Base-by-base conservation (phyloP, 2,797 vertebrate species). In the Sebastiscus albofasciatus region DNA sequence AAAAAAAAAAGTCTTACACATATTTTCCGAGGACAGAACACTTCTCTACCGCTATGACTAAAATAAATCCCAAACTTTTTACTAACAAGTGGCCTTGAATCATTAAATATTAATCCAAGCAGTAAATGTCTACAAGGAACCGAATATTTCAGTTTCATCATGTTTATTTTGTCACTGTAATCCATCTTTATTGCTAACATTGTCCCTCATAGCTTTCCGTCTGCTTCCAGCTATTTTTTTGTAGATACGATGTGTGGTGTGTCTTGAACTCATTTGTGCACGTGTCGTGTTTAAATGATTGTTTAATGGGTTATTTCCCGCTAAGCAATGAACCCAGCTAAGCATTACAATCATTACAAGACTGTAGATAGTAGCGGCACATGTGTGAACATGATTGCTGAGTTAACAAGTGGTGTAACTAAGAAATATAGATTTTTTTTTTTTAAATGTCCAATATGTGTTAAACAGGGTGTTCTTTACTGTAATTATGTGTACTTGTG, bases 191-290 rank as follows among this genome's bases (percentile, higher is more conserved):
- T 56, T 42, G 75, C 65, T 80, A 71, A 79, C 80, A 39, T n/a
- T 55, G 27, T 46, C 36, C 46, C 64, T 76, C 66, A 27, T 71
- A 16, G 80, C 75, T 75, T 75, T 80, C 42, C 68, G 61, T 86
- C 34, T 66, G 82, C 79, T 75, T 85, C 29, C 62, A 62, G 80
- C 61, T 81, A 2, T 62, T 66, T 36, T 73, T 54, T 60, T 69
- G 22, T 74, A 69, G 62, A 67, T 27, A 3, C 1, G 26, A 16
- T 49, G 64, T 24, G 64, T 81, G 71, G 62, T 52, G 59, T 77
- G 60, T 79, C 70, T 58, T 67, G 22, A 76, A 34, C 36, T 74
- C 33, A 29, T 67, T 56, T 76, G 58, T 78, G 61, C 34, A 62
- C 5, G 12, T 46, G 42, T 46, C 52, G 9, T 34, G 67, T 76